These are phyloP conservation scores for Marronus borbonicus DNA, from an alignment of 2,888 invertebrate genomes.

Conservation along the genomic window DNA sequence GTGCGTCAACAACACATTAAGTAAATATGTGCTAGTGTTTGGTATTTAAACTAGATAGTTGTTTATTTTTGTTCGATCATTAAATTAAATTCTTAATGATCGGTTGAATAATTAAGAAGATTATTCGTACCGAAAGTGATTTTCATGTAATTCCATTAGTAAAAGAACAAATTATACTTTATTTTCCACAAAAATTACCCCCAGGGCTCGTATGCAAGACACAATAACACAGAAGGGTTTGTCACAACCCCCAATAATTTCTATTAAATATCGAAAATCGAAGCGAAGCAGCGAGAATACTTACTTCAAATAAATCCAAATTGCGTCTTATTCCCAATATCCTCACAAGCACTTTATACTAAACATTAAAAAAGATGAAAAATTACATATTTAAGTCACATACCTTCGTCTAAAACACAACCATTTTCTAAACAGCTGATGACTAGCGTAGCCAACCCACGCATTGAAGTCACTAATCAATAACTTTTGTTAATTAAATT, in stretches of 20 bases:
- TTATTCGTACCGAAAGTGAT: no score
- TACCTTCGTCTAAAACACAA: conserved; percentile 23
- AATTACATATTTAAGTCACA: conserved; percentile 27
- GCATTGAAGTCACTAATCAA: neutral
- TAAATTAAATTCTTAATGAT: no score
- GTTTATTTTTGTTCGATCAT: neutral
- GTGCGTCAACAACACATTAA: conserved; percentile 10
- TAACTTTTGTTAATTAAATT: neutral
- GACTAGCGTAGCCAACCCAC: conserved; percentile 22
- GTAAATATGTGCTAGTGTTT: neutral
- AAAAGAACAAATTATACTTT: no score
- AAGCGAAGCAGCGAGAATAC: neutral
- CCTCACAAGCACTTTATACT: conserved; percentile 4
- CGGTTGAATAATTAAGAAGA: no score
- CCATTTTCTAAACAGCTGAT: conserved; percentile 42
- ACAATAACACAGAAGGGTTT: conserved; percentile 6
- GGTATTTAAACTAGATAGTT: neutral
- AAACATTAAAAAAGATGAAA: neutral
- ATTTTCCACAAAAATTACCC: no score
- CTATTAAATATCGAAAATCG: neutral
- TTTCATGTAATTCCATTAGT: no score
- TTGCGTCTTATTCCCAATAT: neutral
- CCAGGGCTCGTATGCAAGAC: no score
- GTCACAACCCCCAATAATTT: conserved; percentile 26
- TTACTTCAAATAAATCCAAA: conserved; percentile 10